Percentiles rank a stretch among this genome's conserved stretches.
These are phyloP conservation scores for Lasius platythorax DNA, from an alignment of 2,888 invertebrate genomes.

Conservation along the genomic window DNA sequence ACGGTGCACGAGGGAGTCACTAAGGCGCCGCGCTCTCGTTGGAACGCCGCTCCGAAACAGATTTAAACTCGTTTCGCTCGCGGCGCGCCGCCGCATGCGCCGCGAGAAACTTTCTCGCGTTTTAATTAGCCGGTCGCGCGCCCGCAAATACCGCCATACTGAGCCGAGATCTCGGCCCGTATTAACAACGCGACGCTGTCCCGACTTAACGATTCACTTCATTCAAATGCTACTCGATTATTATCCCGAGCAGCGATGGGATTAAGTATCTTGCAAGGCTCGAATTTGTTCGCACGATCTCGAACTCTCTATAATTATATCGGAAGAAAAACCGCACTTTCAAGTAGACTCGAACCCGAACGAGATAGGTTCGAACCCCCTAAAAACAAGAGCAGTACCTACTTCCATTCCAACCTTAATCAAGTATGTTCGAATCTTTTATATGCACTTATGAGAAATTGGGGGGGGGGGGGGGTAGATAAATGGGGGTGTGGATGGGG, in stretches of 20 bases:
- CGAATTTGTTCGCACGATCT: too few relatives aligned
- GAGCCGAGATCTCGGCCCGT: background rate
- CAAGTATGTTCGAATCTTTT: too few relatives aligned
- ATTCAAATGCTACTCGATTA: background rate
- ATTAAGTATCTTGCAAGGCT: too few relatives aligned
- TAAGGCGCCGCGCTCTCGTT: constrained; percentile 82
- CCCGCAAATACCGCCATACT: constrained; percentile 2
- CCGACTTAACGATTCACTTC: background rate
- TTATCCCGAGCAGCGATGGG: background rate
- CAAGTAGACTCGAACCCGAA: too few relatives aligned
- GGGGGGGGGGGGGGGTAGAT: too few relatives aligned
- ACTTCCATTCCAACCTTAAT: too few relatives aligned
- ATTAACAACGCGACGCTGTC: background rate
- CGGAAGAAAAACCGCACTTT: too few relatives aligned
- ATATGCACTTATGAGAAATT: too few relatives aligned
- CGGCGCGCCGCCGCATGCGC: constrained; percentile 78
- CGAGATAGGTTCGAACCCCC: too few relatives aligned
- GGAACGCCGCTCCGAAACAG: constrained; percentile 85
- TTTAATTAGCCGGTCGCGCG: constrained; percentile 83
- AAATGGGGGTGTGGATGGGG: too few relatives aligned
- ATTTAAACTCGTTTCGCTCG: constrained; percentile 86
- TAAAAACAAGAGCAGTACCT: too few relatives aligned
- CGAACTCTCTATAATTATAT: too few relatives aligned
- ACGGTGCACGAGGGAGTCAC: constrained; percentile 85
- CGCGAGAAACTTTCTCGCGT: constrained; percentile 82